These are phyloP conservation scores for Novumbra hubbsi DNA, from an alignment of 2,797 vertebrate species.

Conservation along the genomic window DNA sequence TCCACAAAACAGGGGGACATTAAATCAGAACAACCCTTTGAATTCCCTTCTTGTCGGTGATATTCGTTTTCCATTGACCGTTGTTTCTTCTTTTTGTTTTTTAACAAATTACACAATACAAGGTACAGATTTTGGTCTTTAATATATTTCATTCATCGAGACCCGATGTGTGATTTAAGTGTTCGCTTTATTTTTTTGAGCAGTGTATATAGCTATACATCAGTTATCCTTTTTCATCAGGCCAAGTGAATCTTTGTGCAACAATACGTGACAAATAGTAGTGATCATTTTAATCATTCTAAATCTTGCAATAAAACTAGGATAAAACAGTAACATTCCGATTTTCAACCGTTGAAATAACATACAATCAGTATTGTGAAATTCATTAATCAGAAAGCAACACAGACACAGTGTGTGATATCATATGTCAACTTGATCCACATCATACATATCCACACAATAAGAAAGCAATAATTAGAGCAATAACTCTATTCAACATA, in stretches of 20 bases:
- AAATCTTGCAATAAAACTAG: conserved; percentile 19
- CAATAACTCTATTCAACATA: neutral
- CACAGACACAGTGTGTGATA: conserved; percentile 24
- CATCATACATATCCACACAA: neutral
- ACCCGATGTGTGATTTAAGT: too few relatives aligned
- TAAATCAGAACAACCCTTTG: too few relatives aligned
- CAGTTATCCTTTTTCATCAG: too few relatives aligned
- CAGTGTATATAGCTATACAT: too few relatives aligned
- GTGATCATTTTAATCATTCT: conserved; percentile 28
- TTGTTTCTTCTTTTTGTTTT: too few relatives aligned
- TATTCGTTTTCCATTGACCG: too few relatives aligned
- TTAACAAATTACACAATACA: too few relatives aligned
- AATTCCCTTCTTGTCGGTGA: too few relatives aligned
- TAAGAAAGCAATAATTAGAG: conserved; percentile 12
- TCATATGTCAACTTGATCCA: conserved; percentile 10
- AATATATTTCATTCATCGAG: too few relatives aligned
- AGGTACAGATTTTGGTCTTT: too few relatives aligned
- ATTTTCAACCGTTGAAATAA: conserved; percentile 19
- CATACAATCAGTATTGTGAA: neutral
- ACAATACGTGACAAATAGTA: neutral
- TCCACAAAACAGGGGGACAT: too few relatives aligned
- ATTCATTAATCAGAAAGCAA: conserved; percentile 19
- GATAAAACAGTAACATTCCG: conserved; percentile 32
- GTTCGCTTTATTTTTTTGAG: too few relatives aligned
- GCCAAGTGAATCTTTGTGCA: neutral